These are phyloP conservation scores for Eumacrocentrus americanus DNA, from an alignment of 2,888 invertebrate genomes.

Conservation along the genomic window DNA sequence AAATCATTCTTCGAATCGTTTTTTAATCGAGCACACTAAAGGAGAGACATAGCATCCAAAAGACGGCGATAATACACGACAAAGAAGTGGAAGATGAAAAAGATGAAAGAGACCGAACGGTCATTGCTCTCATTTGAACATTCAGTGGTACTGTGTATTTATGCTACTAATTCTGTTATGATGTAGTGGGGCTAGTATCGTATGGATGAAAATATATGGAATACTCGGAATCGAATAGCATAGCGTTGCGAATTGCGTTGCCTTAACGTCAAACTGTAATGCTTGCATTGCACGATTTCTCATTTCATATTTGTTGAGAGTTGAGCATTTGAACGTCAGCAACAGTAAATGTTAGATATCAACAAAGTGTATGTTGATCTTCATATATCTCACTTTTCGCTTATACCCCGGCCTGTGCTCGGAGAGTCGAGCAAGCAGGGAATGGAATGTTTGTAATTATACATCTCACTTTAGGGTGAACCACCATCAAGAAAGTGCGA, in stretches of 20 bases:
- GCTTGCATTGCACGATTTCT: too few relatives aligned
- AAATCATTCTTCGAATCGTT: conserved; percentile 50
- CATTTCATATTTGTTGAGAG: too few relatives aligned
- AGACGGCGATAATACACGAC: not conserved
- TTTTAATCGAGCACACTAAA: conserved; percentile 43
- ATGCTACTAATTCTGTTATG: too few relatives aligned
- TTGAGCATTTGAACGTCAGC: too few relatives aligned
- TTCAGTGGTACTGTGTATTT: too few relatives aligned
- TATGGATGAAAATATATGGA: not conserved
- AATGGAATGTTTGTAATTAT: conserved; percentile 12
- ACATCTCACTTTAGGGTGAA: conserved; percentile 7
- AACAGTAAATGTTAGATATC: too few relatives aligned
- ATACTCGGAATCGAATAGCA: not conserved
- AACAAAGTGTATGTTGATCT: too few relatives aligned
- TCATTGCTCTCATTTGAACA: not conserved
- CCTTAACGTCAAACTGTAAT: not conserved
- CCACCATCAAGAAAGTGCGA: not conserved
- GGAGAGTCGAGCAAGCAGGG: not conserved
- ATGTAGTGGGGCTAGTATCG: too few relatives aligned
- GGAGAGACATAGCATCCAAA: not conserved
- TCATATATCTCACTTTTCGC: too few relatives aligned
- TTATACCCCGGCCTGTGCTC: too few relatives aligned
- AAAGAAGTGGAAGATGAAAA: not conserved
- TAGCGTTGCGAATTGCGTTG: not conserved
- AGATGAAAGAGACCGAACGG: not conserved